Conservation (phyloP, 2,113 vertebrate genomes). For the Capreolus pygargus region DNA sequence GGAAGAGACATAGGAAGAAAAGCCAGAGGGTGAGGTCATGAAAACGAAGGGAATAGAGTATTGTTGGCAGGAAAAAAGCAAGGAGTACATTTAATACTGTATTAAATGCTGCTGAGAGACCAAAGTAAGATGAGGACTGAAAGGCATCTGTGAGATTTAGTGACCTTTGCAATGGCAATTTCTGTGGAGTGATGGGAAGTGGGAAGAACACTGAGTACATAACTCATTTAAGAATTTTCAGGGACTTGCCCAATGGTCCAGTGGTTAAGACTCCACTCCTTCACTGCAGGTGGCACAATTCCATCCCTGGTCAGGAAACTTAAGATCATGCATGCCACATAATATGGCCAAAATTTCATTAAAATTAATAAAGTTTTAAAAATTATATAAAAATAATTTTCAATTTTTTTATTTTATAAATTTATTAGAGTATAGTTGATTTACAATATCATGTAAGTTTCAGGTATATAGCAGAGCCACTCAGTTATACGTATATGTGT, state of each 20-base stretch:
- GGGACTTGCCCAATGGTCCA: neutral
- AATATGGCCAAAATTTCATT: neutral
- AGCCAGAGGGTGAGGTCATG: neutral
- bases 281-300: neutral
- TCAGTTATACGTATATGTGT: neutral
- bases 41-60: neutral
- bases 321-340: neutral
- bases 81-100: neutral
- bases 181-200: neutral
- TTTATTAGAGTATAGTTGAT: neutral
- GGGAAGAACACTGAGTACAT: neutral
- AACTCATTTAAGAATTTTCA: neutral
- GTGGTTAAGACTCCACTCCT: neutral
- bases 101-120: neutral
- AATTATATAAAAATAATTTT: neutral
- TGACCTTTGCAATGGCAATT: neutral
- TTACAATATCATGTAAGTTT: neutral
- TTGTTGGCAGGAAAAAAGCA: neutral
- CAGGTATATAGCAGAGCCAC: neutral
- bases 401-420: neutral
- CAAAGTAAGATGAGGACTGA: neutral
- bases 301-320: neutral
- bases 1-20: neutral
- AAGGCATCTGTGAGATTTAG: neutral
- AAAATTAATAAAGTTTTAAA: neutral